These are phyloP conservation scores for Chelonoidis abingdonii DNA, from an alignment of 2,113 vertebrate genomes.

Conservation along the genomic window DNA sequence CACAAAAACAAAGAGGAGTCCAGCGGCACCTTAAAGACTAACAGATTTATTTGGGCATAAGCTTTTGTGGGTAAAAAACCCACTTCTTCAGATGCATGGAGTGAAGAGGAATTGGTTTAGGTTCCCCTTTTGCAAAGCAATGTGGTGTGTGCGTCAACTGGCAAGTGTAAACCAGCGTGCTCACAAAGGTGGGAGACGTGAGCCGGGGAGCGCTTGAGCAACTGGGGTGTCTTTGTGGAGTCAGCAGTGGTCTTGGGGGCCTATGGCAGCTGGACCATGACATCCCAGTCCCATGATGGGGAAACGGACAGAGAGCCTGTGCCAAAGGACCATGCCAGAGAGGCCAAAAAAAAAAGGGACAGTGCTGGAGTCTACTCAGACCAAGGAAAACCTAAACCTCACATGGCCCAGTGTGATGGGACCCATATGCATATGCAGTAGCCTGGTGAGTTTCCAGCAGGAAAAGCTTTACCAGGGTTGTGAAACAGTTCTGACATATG, in stretches of 20 bases:
- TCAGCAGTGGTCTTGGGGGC: not conserved
- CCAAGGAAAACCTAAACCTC: not conserved
- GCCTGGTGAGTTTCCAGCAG: too few species aligned
- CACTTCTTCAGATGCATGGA: not conserved
- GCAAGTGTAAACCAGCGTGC: not conserved
- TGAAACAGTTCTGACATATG: too few species aligned
- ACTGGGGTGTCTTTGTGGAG: not conserved
- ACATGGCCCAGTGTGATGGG: too few species aligned
- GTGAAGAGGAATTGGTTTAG: not conserved
- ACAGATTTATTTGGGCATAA: too few species aligned
- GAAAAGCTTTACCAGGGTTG: too few species aligned
- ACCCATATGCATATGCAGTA: too few species aligned
- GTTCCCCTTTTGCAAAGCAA: not conserved
- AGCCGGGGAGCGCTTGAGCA: not conserved
- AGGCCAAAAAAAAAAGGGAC: not conserved
- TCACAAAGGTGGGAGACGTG: not conserved
- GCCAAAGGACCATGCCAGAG: not conserved
- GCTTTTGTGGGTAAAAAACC: too few species aligned
- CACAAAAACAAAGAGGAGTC: too few species aligned
- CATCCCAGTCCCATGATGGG: not conserved
- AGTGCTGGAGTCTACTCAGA: not conserved
- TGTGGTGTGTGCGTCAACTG: not conserved
- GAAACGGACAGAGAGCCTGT: not conserved
- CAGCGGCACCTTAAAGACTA: too few species aligned
- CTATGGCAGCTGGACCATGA: not conserved